These are phyloP conservation scores for Scomber colias DNA, from an alignment of 2,113 vertebrate species.

Conservation along the genomic window DNA sequence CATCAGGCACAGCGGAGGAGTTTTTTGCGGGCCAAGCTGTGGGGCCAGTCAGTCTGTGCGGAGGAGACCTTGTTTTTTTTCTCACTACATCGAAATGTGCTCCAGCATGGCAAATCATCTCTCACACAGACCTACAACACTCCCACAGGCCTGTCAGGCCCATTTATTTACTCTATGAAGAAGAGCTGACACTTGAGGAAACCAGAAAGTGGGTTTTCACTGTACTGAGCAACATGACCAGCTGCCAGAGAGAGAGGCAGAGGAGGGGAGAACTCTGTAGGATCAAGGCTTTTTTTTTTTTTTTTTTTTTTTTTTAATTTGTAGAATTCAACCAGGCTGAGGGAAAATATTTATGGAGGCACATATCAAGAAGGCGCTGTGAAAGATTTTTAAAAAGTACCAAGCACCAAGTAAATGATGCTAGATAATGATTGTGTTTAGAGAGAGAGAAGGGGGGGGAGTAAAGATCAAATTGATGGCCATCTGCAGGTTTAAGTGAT, in stretches of 20 bases:
- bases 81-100: slow-evolving; percentile 58
- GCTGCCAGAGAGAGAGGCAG: slow-evolving; percentile 52
- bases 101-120: slow-evolving; percentile 74
- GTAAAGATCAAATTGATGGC: background rate
- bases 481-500: background rate
- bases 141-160: slow-evolving; percentile 70
- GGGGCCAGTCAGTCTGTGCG: slow-evolving; percentile 78
- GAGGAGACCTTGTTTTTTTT: slow-evolving; percentile 51
- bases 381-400: background rate
- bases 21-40: slow-evolving; percentile 64
- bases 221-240: slow-evolving; percentile 57
- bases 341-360: background rate
- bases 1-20: slow-evolving; percentile 71
- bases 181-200: slow-evolving; percentile 75
- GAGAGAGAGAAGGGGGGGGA: too few species aligned
- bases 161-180: slow-evolving; percentile 70
- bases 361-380: background rate
- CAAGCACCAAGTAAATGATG: background rate
- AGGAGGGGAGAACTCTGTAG: slow-evolving; percentile 26
- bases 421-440: background rate
- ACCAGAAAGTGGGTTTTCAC: slow-evolving; percentile 64
- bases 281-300: background rate
- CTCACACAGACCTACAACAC: slow-evolving; percentile 66
- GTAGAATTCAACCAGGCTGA: background rate
- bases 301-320: slow-evolving; percentile 21